Evolutionary conservation across 2,888 invertebrate species (phyloP), one percentile per base, ranked within the genome.

Genomic region (Andrena haemorrhoa): DNA sequence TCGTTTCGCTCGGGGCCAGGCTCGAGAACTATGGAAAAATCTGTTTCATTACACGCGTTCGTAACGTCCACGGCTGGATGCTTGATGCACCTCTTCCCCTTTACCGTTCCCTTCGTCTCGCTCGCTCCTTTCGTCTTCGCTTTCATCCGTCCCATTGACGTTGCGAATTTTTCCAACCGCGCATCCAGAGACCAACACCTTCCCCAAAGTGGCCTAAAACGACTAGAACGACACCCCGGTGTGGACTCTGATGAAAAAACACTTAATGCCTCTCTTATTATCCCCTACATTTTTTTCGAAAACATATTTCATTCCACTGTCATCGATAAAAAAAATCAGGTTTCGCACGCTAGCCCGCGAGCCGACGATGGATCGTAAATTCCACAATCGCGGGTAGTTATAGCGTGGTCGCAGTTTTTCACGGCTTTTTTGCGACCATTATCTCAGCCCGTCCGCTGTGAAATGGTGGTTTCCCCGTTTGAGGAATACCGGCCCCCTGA

Each of bases 391-490:
- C 51, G 56, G 56, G 47, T 64, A 65, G 69, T 86, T 60, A 51
- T 12, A 23, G 31, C n/a, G 53, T n/a, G 75, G 63, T 29, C 68
- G 35, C 33, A 51, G 33, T 35, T 72, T 75, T 79, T 78, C 64
- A 61, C 16, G 56, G 47, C 49, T 77, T 75, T 76, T 78, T 70
- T 53, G 29, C 61, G 35, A 51, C 82, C 80, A 90, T 91, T 91
- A 90, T 92, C 87, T 89, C 84, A 90, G 89, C 88, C 82, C 89
- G 83, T 84, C 86, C 90, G 89, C 90, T 90, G 92, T 90, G 92
- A 92, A 92, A 92, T 91, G 86, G 83, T 87, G 89, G 89, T 92
- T 91, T 91, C 91, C 90, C 89, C 89, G 47, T 49, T 68, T 90
- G 91, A 88, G 88, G 85, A 84, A 86, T 71, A n/a, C 29, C 49